Evolutionary conservation across 2,797 vertebrate genomes (phyloP).

Genomic region (Sebastes matsubarae): DNA sequence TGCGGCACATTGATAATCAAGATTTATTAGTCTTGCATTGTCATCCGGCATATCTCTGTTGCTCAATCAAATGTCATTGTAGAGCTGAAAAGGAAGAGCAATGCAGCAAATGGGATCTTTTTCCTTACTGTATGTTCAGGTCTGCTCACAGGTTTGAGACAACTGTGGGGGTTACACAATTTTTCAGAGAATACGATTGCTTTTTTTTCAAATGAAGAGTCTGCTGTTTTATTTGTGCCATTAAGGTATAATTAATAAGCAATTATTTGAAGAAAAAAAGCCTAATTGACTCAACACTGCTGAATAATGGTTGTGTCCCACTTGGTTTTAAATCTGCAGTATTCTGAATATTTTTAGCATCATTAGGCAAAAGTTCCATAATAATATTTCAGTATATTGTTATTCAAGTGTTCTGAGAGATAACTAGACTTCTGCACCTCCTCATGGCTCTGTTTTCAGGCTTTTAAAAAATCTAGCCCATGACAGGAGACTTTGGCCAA

Average conservation of each 20-base stretch:
- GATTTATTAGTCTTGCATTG: neutral
- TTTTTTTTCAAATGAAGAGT: neutral
- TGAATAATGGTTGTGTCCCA: slow-evolving; percentile 26
- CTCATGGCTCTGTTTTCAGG: too few species aligned
- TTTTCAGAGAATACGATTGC: fast-evolving
- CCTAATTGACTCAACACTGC: neutral
- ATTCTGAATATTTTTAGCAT: too few species aligned
- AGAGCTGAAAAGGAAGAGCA: neutral
- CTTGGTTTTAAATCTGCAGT: neutral
- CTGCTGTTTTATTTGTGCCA: slow-evolving; percentile 1
- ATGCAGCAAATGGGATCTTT: neutral
- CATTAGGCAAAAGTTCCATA: too few species aligned
- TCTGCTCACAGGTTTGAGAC: neutral
- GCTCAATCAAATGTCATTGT: slow-evolving; percentile 1
- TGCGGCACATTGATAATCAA: slow-evolving; percentile 17
- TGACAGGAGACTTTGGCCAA: too few species aligned
- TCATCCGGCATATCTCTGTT: neutral
- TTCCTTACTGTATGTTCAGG: slow-evolving; percentile 5
- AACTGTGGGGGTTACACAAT: neutral
- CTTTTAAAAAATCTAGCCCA: too few species aligned
- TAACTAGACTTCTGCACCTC: too few species aligned
- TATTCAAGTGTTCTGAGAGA: too few species aligned
- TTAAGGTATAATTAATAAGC: slow-evolving; percentile 6
- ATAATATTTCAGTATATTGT: too few species aligned
- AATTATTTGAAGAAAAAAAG: slow-evolving; percentile 7